These are phyloP conservation scores for Drosophila azteca DNA, from an alignment of 1,140 invertebrate genomes.

Conservation along the genomic window DNA sequence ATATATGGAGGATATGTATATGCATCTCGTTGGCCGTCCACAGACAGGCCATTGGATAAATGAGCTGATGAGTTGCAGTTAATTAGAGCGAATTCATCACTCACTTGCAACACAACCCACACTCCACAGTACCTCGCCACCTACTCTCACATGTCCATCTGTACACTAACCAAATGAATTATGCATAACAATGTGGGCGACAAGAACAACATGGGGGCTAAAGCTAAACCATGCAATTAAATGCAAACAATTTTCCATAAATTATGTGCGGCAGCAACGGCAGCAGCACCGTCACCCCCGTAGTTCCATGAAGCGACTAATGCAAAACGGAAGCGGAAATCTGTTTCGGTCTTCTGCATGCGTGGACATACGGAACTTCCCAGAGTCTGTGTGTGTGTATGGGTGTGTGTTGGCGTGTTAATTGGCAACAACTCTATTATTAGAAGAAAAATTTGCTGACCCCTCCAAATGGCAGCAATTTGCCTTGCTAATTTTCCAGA, in stretches of 20 bases:
- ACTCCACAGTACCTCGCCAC: not conserved
- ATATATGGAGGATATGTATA: slow-evolving; percentile 2
- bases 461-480: slow-evolving; percentile 42
- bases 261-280: slow-evolving; percentile 62
- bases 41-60: slow-evolving; percentile 54
- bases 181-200: slow-evolving; percentile 48
- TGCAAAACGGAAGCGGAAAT: slow-evolving; percentile 78
- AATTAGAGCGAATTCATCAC: slow-evolving; percentile 73
- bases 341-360: slow-evolving; percentile 47
- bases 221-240: slow-evolving; percentile 64
- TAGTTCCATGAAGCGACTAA: slow-evolving; percentile 59
- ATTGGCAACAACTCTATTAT: slow-evolving; percentile 54
- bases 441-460: slow-evolving; percentile 53
- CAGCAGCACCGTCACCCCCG: slow-evolving; percentile 21
- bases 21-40: slow-evolving; percentile 45
- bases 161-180: slow-evolving; percentile 43
- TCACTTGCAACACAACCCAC: slow-evolving; percentile 21
- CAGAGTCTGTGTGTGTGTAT: not conserved
- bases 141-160: slow-evolving; percentile 1
- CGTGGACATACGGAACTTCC: not conserved
- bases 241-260: slow-evolving; percentile 80
- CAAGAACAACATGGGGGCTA: slow-evolving; percentile 25
- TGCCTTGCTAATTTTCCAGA: slow-evolving; percentile 63
- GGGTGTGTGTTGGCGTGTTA: slow-evolving; percentile 43
- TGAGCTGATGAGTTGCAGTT: slow-evolving; percentile 65